Percentiles rank a stretch among this genome's conserved stretches.
phyloP scores from a whole-genome alignment of 1,140 invertebrate genomes.

The Phenacoccus solenopsis region DNA sequence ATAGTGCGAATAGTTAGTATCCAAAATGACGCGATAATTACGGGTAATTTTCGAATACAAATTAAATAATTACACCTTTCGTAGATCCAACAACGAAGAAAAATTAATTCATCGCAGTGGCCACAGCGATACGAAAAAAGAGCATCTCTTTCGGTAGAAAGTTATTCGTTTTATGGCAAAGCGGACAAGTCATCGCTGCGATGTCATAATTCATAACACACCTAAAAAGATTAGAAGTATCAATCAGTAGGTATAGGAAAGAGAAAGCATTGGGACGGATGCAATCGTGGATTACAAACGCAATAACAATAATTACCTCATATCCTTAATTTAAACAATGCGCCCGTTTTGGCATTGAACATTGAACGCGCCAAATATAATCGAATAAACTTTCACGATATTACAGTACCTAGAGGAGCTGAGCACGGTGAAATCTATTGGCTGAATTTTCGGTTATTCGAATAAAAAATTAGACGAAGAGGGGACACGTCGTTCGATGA shows the following conservation, averaged over 20 bases:
- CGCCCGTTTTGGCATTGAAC: neutral
- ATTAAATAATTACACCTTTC: neutral
- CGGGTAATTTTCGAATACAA: neutral
- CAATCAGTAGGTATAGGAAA: constrained; percentile 4
- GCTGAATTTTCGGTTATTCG: neutral
- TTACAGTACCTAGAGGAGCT: no score
- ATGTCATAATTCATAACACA: constrained; percentile 12
- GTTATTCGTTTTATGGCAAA: neutral
- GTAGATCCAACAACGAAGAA: neutral
- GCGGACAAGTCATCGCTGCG: neutral
- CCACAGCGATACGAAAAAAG: no score
- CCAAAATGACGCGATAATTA: no score
- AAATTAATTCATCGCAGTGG: neutral
- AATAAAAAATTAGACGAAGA: no score
- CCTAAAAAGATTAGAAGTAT: neutral
- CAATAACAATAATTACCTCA: neutral
- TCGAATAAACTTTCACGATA: neutral
- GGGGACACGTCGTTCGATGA: no score
- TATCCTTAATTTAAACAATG: neutral
- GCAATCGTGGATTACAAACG: neutral
- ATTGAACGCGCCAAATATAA: neutral
- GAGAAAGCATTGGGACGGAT: constrained; percentile 7
- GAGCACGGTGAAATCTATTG: neutral
- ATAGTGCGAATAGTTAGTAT: no score
- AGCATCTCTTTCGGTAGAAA: neutral